Conservation (phyloP, 1,140 invertebrate species). For the Rhopalosiphum padi region DNA sequence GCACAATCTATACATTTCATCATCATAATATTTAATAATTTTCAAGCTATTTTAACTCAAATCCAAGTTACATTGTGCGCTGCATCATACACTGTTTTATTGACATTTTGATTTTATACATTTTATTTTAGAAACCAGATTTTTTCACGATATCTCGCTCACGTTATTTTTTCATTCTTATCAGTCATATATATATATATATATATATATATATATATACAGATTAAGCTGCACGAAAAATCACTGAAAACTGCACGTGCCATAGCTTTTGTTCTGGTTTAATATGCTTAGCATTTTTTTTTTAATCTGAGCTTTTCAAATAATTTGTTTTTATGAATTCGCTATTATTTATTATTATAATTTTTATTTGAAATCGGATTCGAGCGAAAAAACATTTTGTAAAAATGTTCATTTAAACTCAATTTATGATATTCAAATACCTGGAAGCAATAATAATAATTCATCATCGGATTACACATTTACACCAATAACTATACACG, state of each 20-base stretch:
- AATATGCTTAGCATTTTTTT: not conserved
- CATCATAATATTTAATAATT: not conserved
- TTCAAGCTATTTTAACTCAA: not conserved
- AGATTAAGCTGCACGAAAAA: not conserved
- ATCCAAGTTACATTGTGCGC: not conserved
- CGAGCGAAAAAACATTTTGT: not conserved
- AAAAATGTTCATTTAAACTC: slow-evolving; percentile 11
- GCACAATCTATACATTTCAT: not conserved
- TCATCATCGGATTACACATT: slow-evolving; percentile 41
- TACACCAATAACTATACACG: not conserved
- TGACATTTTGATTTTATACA: not conserved
- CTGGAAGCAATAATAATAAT: slow-evolving; percentile 34
- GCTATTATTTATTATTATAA: not conserved
- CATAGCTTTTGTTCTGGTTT: not conserved
- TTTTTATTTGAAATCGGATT: not conserved
- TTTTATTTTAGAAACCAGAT: not conserved
- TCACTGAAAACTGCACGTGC: not conserved
- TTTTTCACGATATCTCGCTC: not conserved
- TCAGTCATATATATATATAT: not conserved
- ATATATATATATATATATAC: not conserved
- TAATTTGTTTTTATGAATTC: not conserved
- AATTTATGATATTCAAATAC: slow-evolving; percentile 36
- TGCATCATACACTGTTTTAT: not conserved
- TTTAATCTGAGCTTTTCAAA: slow-evolving; percentile 43
- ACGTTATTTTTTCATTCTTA: not conserved